These are phyloP conservation scores for Archaeoteleia sp. DNA, from an alignment of 2,888 invertebrate species.

Conservation along the genomic window DNA sequence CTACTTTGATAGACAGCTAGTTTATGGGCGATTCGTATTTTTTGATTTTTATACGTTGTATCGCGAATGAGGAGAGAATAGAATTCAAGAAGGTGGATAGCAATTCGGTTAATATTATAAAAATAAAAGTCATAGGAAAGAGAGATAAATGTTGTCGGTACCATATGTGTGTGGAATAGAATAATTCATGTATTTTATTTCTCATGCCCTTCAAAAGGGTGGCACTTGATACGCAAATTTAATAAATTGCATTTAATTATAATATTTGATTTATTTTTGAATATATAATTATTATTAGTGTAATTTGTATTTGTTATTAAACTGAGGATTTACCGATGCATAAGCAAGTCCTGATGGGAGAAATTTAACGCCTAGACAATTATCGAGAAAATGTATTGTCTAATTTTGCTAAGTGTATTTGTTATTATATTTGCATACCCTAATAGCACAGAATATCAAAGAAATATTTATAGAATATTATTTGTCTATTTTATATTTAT, in stretches of 20 bases:
- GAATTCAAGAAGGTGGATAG: slow-evolving; percentile 7
- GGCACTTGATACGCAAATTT: slow-evolving; percentile 40
- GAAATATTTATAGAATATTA: too few species aligned
- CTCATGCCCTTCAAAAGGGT: slow-evolving; percentile 26
- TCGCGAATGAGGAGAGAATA: slow-evolving; percentile 16
- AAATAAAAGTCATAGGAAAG: neutral
- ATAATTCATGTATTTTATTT: slow-evolving; percentile 32
- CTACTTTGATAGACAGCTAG: slow-evolving; percentile 35
- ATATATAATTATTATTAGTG: too few species aligned
- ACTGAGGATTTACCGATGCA: too few species aligned
- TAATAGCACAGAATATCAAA: too few species aligned
- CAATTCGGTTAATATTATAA: slow-evolving; percentile 22
- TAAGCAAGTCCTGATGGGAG: too few species aligned
- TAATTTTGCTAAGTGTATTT: too few species aligned
- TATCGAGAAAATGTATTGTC: too few species aligned
- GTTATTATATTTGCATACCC: too few species aligned
- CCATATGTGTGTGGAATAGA: slow-evolving; percentile 16
- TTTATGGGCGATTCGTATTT: slow-evolving; percentile 39
- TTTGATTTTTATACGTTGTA: slow-evolving; percentile 43
- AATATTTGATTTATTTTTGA: slow-evolving; percentile 7
- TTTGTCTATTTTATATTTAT: too few species aligned
- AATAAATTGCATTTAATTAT: slow-evolving; percentile 45
- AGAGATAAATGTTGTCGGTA: too few species aligned
- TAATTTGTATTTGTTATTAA: too few species aligned
- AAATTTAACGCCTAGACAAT: too few species aligned